Conservation (phyloP, 2,888 invertebrate species). For the Cataglyphis altisquamis region DNA sequence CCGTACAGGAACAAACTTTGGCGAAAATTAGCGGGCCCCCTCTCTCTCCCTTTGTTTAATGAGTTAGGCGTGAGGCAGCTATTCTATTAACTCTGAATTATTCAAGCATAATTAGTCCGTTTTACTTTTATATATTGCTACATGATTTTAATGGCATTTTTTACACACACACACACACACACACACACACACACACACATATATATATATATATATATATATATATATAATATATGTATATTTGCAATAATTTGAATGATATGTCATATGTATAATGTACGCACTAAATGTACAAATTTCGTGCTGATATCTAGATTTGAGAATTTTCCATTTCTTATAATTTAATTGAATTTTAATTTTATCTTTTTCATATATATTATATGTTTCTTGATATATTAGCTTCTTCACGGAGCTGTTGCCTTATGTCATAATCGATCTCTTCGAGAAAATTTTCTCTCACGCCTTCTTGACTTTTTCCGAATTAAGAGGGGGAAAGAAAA, state of each 20-base stretch:
- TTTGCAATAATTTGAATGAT: background rate
- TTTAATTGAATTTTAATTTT: background rate
- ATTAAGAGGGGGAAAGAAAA: conserved; percentile 26
- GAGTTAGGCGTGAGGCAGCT: background rate
- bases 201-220: background rate
- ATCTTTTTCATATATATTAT: background rate
- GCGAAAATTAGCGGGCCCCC: conserved; percentile 5
- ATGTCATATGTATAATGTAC: background rate
- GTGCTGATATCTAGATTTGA: no score
- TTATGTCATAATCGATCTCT: conserved; percentile 34
- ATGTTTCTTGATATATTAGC: background rate
- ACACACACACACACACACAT: no score
- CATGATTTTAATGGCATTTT: background rate
- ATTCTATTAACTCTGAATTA: conserved; percentile 7
- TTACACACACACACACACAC: no score
- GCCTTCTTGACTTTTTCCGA: conserved; percentile 18
- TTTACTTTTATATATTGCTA: background rate
- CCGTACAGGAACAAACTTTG: conserved; percentile 10
- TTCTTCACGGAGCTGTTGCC: background rate
- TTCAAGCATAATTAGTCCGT: background rate
- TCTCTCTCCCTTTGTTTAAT: background rate
- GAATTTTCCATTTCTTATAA: background rate
- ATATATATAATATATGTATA: background rate
- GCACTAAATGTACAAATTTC: background rate
- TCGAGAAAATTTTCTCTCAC: conserved; percentile 23